Evolutionary conservation across 2,888 invertebrate species (phyloP), one percentile per base, ranked within the genome.

Genomic region (Steromphala cineraria): DNA sequence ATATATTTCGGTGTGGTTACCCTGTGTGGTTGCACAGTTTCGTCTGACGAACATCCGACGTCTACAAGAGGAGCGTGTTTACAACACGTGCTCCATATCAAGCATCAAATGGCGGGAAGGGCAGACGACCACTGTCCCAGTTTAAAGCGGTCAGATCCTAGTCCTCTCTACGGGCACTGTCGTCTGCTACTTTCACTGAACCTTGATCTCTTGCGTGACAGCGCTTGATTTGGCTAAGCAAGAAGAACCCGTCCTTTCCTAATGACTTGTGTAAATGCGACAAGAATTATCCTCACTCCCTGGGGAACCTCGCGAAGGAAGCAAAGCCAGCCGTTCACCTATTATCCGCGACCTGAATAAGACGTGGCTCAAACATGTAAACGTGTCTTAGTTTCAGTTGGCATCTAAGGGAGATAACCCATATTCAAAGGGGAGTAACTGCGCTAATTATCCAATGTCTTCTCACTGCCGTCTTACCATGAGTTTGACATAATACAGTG

Each of bases 181-280:
- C 71, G 71, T 71, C 71, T 71, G 71, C 36, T 71, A 15, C 71
- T 28, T 36, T 40, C 71, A 17, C n/a, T 71, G 71, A 71, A n/a
- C 40, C 71, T 71, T 71, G 71, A 71, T 71, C 71, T 71, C 36
- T 40, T 71, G 71, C 76, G 76, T 76, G 76, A 76, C 76, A 53
- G 76, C 53, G 76, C 36, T 76, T 76, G 76, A 76, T 76, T 76
- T 76, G 31, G 76, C 76, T 55, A 53, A 36, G 55, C 53, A 55
- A 55, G 53, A 55, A 55, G 24, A 76, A 76, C 31, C 53, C 53
- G 76, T 19, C 76, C 36, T 36, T 53, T 55, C 28, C 76, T 76
- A 76, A 76, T 76, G 76, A 76, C 76, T 55, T 55, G 76, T 53
- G 76, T 76, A 76, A 76, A 76, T 76, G 76, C 76, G 53, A 53